Evolutionary conservation across 2,888 invertebrate genomes (phyloP).

Genomic region (Idaea dimidiata): DNA sequence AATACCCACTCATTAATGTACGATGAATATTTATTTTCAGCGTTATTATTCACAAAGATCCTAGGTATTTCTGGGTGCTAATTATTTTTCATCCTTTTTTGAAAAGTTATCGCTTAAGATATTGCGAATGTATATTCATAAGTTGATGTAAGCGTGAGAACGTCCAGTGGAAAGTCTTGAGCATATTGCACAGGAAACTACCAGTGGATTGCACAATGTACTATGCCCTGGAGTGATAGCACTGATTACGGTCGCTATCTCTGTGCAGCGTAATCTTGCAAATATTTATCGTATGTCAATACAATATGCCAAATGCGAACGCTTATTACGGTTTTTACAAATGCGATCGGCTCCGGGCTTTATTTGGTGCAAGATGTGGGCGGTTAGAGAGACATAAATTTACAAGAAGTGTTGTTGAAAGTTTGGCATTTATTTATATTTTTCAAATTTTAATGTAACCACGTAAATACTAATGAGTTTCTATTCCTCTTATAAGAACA

Average conservation of each 20-base stretch:
- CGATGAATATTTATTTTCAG: not conserved
- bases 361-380: slow-evolving; percentile 30
- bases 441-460: too few relatives aligned
- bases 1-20: not conserved
- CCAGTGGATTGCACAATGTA: slow-evolving; percentile 36
- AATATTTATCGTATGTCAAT: slow-evolving; percentile 79
- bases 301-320: slow-evolving; percentile 75
- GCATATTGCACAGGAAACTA: slow-evolving; percentile 35
- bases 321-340: slow-evolving; percentile 78
- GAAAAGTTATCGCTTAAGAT: not conserved
- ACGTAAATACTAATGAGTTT: too few relatives aligned
- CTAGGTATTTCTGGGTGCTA: not conserved
- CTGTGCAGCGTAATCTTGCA: slow-evolving; percentile 58
- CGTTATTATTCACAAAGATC: not conserved
- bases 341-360: slow-evolving; percentile 67
- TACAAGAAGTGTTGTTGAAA: not conserved
- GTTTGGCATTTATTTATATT: too few relatives aligned
- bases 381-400: not conserved
- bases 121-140: not conserved
- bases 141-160: slow-evolving; percentile 7
- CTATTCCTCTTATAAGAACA: too few relatives aligned
- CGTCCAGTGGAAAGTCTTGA: slow-evolving; percentile 13
- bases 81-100: not conserved
- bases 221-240: slow-evolving; percentile 35
- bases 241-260: slow-evolving; percentile 57